phyloP scores from a whole-genome alignment of 2,797 vertebrate genomes.

The Propithecus perrieri region DNA sequence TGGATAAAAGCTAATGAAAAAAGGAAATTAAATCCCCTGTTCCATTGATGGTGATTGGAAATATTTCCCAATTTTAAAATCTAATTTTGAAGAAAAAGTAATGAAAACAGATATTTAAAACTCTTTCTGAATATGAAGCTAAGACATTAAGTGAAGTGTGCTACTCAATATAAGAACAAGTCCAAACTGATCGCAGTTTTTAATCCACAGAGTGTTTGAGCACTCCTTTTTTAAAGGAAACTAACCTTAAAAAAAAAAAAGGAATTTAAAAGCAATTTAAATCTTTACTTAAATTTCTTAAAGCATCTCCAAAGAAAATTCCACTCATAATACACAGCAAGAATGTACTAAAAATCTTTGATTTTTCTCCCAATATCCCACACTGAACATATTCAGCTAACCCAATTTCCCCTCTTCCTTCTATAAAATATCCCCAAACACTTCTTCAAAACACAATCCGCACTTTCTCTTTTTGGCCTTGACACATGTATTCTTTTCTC shows the following conservation, averaged over 20 bases:
- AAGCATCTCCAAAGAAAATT: slow-evolving; percentile 3
- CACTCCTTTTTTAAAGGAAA: background rate
- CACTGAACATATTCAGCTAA: background rate
- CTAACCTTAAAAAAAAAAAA: background rate
- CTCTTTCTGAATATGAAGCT: background rate
- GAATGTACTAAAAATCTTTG: background rate
- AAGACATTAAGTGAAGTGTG: background rate
- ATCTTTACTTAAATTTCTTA: slow-evolving; percentile 1
- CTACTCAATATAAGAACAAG: background rate
- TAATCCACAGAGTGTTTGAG: background rate
- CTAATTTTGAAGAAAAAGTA: slow-evolving; percentile 60
- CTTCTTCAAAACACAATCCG: background rate
- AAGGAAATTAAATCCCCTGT: slow-evolving; percentile 56
- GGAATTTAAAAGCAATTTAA: slow-evolving; percentile 31
- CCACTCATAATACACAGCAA: background rate
- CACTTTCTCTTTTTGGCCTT: background rate
- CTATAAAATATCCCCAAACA: background rate
- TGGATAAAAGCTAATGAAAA: slow-evolving; percentile 50
- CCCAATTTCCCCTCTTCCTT: background rate
- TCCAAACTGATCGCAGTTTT: background rate
- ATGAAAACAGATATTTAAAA: slow-evolving; percentile 38
- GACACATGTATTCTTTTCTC: background rate
- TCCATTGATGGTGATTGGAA: background rate
- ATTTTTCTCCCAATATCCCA: background rate
- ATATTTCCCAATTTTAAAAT: slow-evolving; percentile 58